These are phyloP conservation scores for Patella caerulea DNA, from an alignment of 2,888 invertebrate genomes.

Conservation along the genomic window DNA sequence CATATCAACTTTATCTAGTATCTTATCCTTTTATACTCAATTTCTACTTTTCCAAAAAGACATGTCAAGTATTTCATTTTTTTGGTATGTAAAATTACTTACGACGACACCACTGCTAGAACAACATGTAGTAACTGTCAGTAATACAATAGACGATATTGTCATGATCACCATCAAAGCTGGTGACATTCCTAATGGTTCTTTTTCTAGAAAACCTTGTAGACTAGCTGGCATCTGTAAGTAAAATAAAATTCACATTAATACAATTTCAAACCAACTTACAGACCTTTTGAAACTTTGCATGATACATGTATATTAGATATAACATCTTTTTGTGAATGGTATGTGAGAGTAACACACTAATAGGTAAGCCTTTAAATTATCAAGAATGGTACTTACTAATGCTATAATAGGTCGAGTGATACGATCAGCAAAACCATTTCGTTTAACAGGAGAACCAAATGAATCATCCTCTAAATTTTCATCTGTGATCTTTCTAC, in stretches of 20 bases:
- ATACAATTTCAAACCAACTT: too few relatives aligned
- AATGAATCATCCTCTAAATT: slow-evolving; percentile 39
- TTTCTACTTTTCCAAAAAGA: not conserved
- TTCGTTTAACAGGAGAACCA: slow-evolving; percentile 16
- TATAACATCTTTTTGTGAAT: too few relatives aligned
- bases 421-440: slow-evolving; percentile 31
- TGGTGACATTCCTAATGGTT: slow-evolving; percentile 59
- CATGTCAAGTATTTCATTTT: not conserved
- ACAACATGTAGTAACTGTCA: slow-evolving; percentile 41
- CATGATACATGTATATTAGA: too few relatives aligned
- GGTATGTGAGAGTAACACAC: too few relatives aligned
- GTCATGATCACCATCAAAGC: slow-evolving; percentile 50
- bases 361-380: too few relatives aligned
- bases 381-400: slow-evolving; percentile 27
- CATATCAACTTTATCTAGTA: too few relatives aligned
- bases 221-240: slow-evolving; percentile 58
- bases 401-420: slow-evolving; percentile 37
- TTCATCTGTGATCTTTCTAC: slow-evolving; percentile 44
- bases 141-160: slow-evolving; percentile 38
- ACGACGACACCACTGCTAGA: slow-evolving; percentile 46
- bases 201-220: slow-evolving; percentile 56
- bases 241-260: not conserved
- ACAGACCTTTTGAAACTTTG: too few relatives aligned
- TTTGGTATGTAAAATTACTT: slow-evolving; percentile 23
- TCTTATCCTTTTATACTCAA: too few relatives aligned